Evolutionary conservation across 1,140 invertebrate species (phyloP).

Genomic region (Bicyclus anynana): DNA sequence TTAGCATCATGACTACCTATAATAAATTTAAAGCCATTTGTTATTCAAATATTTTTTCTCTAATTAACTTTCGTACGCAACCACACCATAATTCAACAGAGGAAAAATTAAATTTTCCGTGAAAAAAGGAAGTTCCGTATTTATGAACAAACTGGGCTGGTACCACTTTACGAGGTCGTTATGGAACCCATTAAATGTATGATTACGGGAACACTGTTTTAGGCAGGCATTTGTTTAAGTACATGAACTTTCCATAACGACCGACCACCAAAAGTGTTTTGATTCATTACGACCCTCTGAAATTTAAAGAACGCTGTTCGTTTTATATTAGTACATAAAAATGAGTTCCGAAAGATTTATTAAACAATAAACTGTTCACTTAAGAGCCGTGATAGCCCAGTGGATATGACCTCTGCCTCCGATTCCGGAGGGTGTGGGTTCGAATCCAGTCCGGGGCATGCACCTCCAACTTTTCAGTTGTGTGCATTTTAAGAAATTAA

Average conservation of each 20-base stretch:
- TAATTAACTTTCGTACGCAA: background rate
- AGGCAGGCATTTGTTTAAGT: constrained; percentile 63
- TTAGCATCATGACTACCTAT: too few species aligned
- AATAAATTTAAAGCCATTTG: too few species aligned
- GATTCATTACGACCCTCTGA: constrained; percentile 55
- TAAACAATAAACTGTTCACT: too few species aligned
- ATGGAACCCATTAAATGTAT: constrained; percentile 70
- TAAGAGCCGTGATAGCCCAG: too few species aligned
- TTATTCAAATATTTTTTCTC: background rate
- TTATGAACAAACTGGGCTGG: constrained; percentile 37
- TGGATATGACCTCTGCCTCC: too few species aligned
- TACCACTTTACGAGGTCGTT: constrained; percentile 71
- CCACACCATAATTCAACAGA: constrained; percentile 11
- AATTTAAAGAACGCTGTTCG: constrained; percentile 43
- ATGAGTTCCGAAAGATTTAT: constrained; percentile 25
- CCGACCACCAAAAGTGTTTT: constrained; percentile 59
- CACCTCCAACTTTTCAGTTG: too few species aligned
- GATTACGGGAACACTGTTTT: constrained; percentile 59
- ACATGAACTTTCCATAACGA: constrained; percentile 68
- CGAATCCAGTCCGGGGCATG: too few species aligned
- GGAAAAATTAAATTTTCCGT: constrained; percentile 22
- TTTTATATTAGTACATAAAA: constrained; percentile 53
- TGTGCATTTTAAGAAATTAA: too few species aligned
- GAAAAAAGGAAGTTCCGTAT: constrained; percentile 31
- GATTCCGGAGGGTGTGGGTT: too few species aligned